phyloP scores from a whole-genome alignment of 1,140 invertebrate genomes.

The Saccostrea cuccullata region DNA sequence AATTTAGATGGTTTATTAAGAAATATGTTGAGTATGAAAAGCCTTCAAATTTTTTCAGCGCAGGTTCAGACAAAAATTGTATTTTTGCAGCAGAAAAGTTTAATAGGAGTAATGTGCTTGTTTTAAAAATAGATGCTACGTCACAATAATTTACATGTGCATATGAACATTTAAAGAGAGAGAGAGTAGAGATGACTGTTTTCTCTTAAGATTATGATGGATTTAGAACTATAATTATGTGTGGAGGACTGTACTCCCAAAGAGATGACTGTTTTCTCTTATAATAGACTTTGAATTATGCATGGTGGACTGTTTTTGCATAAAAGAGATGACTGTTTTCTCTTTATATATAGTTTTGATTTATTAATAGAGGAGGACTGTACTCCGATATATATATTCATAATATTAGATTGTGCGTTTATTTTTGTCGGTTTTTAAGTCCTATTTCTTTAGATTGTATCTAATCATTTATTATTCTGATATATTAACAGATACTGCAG shows the following conservation, averaged over 20 bases:
- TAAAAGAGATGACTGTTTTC: background rate
- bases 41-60: slow-evolving; percentile 1
- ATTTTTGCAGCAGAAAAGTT: slow-evolving; percentile 4
- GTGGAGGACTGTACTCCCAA: background rate
- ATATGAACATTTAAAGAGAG: too few species aligned
- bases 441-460: background rate
- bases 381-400: too few species aligned
- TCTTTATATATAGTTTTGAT: background rate
- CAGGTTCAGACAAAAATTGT: slow-evolving; percentile 21
- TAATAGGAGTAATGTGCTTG: slow-evolving; percentile 9
- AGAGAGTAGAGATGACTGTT: too few species aligned
- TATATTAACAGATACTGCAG: background rate
- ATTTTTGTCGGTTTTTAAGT: background rate
- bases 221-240: background rate
- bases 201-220: background rate
- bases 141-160: too few species aligned
- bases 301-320: too few species aligned
- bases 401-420: background rate
- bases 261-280: slow-evolving; percentile 27
- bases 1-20: slow-evolving; percentile 26
- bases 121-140: background rate
- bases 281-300: background rate
- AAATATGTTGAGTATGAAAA: background rate
- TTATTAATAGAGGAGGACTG: background rate
- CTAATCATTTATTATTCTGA: slow-evolving; percentile 23